A percentile compares a stretch with the other conserved stretches of the same genome.
Conservation (phyloP, 2,888 invertebrate species). For the Torymus texanus region DNA sequence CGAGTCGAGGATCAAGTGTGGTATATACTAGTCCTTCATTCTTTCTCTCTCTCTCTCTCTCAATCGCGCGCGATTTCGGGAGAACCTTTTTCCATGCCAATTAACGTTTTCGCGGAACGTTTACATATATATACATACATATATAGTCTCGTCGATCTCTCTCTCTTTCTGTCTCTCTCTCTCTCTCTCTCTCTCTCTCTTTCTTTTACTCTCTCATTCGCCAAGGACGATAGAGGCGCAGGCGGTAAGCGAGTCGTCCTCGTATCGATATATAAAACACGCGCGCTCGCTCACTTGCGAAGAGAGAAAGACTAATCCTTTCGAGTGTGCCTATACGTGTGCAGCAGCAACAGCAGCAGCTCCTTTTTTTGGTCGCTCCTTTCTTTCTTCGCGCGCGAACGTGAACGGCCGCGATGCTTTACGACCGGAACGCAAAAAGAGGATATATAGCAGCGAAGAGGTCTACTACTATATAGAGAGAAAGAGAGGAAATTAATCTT, state of each 20-base stretch:
- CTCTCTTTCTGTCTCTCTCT: background rate
- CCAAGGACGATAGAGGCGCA: too few relatives aligned
- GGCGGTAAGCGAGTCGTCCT: too few relatives aligned
- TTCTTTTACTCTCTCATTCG: background rate
- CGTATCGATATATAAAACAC: too few relatives aligned
- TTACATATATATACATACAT: background rate
- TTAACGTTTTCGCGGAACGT: conserved; percentile 55
- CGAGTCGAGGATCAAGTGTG: conserved; percentile 22
- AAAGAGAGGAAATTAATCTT: too few relatives aligned
- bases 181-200: background rate
- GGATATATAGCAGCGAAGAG: background rate
- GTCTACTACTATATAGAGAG: too few relatives aligned
- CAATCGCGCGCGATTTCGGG: conserved; percentile 26
- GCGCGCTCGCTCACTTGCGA: too few relatives aligned
- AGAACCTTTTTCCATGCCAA: conserved; percentile 52
- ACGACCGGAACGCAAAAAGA: conserved; percentile 42
- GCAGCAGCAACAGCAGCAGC: too few relatives aligned
- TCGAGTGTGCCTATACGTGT: too few relatives aligned
- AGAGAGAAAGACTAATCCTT: too few relatives aligned
- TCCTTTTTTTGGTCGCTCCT: background rate
- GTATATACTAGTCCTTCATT: background rate
- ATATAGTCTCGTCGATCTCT: background rate
- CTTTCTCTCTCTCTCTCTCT: conserved; percentile 8
- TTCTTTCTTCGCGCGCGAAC: conserved; percentile 17
- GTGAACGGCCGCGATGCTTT: conserved; percentile 19